phyloP scores from a whole-genome alignment of 2,888 invertebrate species.

The Chromoteleia sp. region DNA sequence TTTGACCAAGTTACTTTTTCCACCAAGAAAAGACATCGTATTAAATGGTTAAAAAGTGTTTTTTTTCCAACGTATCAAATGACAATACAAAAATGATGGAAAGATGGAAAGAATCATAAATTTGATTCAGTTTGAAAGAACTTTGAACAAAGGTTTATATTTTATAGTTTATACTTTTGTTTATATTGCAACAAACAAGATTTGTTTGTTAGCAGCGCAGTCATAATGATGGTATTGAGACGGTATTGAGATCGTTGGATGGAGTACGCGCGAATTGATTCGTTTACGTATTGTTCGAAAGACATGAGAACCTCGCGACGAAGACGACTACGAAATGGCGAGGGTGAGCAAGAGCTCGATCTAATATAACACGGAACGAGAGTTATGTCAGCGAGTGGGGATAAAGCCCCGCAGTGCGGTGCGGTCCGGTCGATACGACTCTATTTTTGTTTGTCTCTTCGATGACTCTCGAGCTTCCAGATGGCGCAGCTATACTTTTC shows the following conservation, averaged over 20 bases:
- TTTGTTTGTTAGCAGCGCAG: too few relatives aligned
- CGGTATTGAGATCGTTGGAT: background rate
- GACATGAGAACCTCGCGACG: constrained; percentile 12
- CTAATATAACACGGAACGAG: constrained; percentile 40
- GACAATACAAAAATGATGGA: too few relatives aligned
- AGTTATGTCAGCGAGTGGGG: constrained; percentile 75
- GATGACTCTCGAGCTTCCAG: constrained; percentile 63
- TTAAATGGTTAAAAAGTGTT: too few relatives aligned
- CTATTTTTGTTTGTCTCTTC: constrained; percentile 73
- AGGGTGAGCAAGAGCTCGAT: constrained; percentile 49
- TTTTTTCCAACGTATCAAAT: too few relatives aligned
- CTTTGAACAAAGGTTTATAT: too few relatives aligned
- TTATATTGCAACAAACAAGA: too few relatives aligned
- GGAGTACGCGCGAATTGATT: constrained; percentile 17
- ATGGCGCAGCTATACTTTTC: constrained; percentile 51
- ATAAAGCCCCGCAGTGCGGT: constrained; percentile 85
- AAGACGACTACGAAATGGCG: constrained; percentile 47
- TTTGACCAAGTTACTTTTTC: too few relatives aligned
- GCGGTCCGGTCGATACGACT: constrained; percentile 83
- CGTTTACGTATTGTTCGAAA: constrained; percentile 31
- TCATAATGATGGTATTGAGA: too few relatives aligned
- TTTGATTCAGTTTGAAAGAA: too few relatives aligned
- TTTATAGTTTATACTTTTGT: too few relatives aligned
- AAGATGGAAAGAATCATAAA: too few relatives aligned
- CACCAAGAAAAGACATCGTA: too few relatives aligned